A percentile compares a stretch with the other conserved stretches of the same genome.
Evolutionary conservation across 2,797 vertebrate genomes (phyloP).

Genomic region (Astyanax mexicanus): DNA sequence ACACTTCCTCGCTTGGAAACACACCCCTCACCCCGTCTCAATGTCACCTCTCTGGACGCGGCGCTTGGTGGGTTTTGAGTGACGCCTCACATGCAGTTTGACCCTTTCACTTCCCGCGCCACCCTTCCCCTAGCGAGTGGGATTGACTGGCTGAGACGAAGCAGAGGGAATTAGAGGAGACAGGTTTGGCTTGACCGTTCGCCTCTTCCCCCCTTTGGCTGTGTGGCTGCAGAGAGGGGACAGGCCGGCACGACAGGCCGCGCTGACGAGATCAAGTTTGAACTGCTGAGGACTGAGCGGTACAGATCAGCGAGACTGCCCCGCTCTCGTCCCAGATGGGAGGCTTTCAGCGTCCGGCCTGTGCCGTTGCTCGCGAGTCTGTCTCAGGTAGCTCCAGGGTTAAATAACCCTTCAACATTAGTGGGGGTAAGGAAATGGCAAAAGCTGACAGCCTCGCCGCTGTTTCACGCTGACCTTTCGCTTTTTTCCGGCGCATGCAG

Average conservation of each 20-base stretch:
- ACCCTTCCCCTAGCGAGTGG: slow-evolving; percentile 19
- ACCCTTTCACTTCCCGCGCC: slow-evolving; percentile 42
- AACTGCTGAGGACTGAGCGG: neutral
- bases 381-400: neutral
- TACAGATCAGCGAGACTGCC: neutral
- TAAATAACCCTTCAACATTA: slow-evolving; percentile 70
- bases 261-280: neutral
- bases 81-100: slow-evolving; percentile 35
- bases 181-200: slow-evolving; percentile 41
- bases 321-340: neutral
- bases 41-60: slow-evolving; percentile 33
- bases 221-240: neutral
- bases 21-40: slow-evolving; percentile 15
- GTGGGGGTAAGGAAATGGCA: slow-evolving; percentile 46
- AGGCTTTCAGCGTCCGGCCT: neutral
- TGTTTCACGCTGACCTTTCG: slow-evolving; percentile 49
- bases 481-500: slow-evolving; percentile 39
- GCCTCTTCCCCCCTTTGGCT: slow-evolving; percentile 2
- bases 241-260: neutral
- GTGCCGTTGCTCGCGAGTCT: neutral
- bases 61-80: slow-evolving; percentile 12
- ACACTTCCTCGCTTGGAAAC: slow-evolving; percentile 18
- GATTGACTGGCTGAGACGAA: slow-evolving; percentile 18
- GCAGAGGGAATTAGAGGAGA: slow-evolving; percentile 42
- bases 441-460: slow-evolving; percentile 45